Conservation (phyloP, 2,113 vertebrate genomes). For the Orcinus orca region DNA sequence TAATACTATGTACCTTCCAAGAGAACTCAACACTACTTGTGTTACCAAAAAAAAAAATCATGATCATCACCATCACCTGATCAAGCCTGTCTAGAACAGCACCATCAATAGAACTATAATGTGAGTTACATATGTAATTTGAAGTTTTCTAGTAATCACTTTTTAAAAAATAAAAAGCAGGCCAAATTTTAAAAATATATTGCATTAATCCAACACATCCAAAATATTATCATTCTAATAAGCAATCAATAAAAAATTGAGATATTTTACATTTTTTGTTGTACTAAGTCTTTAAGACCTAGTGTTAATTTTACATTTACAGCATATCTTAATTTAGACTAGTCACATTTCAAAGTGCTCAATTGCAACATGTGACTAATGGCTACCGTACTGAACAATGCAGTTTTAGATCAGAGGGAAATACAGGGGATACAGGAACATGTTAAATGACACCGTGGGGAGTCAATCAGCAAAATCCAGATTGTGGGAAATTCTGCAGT, state of each 20-base stretch:
- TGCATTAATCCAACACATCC: not conserved
- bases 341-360: not conserved
- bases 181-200: not conserved
- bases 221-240: constrained; percentile 25
- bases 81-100: not conserved
- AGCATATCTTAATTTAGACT: not conserved
- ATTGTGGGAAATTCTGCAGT: not conserved
- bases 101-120: not conserved
- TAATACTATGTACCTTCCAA: not conserved
- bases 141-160: not conserved
- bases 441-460: not conserved
- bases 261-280: not conserved
- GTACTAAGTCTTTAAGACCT: not conserved
- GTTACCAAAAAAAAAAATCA: not conserved
- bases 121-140: not conserved
- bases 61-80: not conserved
- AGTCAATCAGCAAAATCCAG: not conserved
- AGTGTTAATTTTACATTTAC: not conserved
- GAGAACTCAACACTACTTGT: not conserved
- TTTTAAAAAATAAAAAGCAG: constrained; percentile 31
- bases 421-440: not conserved
- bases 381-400: not conserved
- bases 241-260: constrained; percentile 11
- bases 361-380: not conserved
- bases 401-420: not conserved